Percentiles rank a stretch among this genome's conserved stretches.
Evolutionary conservation across 2,888 invertebrate species (phyloP).

Genomic region (Drosophila maculinotata): DNA sequence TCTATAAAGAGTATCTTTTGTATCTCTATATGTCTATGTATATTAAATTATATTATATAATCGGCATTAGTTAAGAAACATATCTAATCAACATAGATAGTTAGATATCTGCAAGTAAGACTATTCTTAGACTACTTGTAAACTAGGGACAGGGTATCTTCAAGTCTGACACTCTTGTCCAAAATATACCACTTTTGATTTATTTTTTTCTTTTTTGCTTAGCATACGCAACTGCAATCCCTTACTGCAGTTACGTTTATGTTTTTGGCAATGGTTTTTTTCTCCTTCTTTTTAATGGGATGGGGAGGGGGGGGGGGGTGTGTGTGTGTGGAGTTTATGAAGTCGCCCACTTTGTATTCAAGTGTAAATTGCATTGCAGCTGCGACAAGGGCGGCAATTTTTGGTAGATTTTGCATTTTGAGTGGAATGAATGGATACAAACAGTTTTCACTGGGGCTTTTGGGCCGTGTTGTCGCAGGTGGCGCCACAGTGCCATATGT

Average conservation of each 20-base stretch:
- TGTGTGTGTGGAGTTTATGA: conserved; percentile 18
- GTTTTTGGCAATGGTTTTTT: conserved; percentile 42
- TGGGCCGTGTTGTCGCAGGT: conserved; percentile 71
- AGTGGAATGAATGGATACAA: conserved; percentile 56
- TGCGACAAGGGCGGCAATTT: conserved; percentile 56
- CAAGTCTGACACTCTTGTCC: neutral
- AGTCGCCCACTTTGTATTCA: conserved; percentile 70
- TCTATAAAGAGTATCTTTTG: too few species aligned
- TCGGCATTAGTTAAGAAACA: too few species aligned
- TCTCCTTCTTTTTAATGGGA: conserved; percentile 5
- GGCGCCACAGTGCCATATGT: conserved; percentile 62
- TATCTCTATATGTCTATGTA: too few species aligned
- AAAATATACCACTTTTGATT: neutral
- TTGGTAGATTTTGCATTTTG: conserved; percentile 74
- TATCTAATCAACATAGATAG: too few species aligned
- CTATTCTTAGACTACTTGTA: too few species aligned
- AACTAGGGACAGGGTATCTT: neutral
- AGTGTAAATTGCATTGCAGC: conserved; percentile 80
- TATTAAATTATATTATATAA: too few species aligned
- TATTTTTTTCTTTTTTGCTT: conserved; percentile 15
- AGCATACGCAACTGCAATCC: conserved; percentile 35
- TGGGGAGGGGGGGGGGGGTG: neutral
- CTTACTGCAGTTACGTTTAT: conserved; percentile 54
- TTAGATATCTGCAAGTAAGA: too few species aligned
- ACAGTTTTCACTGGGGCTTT: conserved; percentile 39